A percentile compares a stretch with the other conserved stretches of the same genome.
Evolutionary conservation across 2,797 vertebrate genomes (phyloP).

Genomic region (Simalia tracyae): DNA sequence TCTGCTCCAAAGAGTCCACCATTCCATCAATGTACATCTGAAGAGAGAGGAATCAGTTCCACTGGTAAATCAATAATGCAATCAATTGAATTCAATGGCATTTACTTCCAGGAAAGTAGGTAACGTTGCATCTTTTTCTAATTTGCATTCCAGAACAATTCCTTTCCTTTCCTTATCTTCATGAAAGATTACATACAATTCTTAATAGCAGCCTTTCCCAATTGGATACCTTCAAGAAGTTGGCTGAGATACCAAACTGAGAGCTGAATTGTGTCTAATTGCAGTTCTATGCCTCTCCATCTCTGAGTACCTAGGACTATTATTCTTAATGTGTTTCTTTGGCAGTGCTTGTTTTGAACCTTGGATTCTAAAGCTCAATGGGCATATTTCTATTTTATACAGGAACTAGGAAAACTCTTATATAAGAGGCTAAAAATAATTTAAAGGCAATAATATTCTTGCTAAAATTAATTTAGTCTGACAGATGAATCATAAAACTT

Average conservation of each 20-base stretch:
- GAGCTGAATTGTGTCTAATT: neutral
- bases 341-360: neutral
- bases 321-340: neutral
- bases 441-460: constrained; percentile 15
- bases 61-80: neutral
- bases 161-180: neutral
- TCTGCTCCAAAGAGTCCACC: neutral
- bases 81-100: neutral
- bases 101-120: neutral
- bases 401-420: neutral
- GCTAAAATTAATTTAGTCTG: constrained; percentile 15
- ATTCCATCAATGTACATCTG: neutral
- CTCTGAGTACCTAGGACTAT: neutral
- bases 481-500: neutral
- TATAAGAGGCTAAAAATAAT: constrained; percentile 19
- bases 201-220: neutral
- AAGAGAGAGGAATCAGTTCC: neutral
- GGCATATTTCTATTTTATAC: constrained; percentile 9
- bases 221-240: neutral
- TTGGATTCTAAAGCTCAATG: neutral
- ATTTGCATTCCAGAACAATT: neutral
- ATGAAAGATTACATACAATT: neutral
- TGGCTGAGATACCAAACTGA: neutral
- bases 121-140: neutral
- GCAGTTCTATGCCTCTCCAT: neutral